Evolutionary conservation across 2,113 vertebrate species (phyloP), one percentile per base, ranked within the genome.

Genomic region (Synodontis membranacea): DNA sequence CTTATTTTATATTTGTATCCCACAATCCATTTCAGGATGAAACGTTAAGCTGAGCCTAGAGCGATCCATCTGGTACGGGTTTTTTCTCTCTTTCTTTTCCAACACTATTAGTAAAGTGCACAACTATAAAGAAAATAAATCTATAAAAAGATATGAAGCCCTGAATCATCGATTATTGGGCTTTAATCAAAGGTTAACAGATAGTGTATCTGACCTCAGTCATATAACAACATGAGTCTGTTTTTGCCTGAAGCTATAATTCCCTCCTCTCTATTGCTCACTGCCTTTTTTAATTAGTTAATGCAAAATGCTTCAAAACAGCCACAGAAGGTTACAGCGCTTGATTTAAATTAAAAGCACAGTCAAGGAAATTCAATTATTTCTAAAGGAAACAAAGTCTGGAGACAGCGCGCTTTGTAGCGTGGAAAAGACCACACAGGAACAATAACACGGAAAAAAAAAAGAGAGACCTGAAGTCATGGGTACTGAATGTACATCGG

Each of bases 341-440:
- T 79, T 80, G 37, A 70, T 83, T 83, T 70, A 64, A 87, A 87
- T 87, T 25, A 83, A 83, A 76, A 62, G 37, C 86, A 62, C 44
- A 31, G 80, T 44, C 58, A 42, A 54, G 86, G 54, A 83, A 83
- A 87, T 87, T 76, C 70, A 83, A 78, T 87, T 68, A 80, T 75
- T 75, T 46, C 72, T 75, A n/a, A 48, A 28, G 44, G 11, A 74
- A 46, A 42, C 70, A 74, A 44, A 12, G 39, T 5, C 9, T 44
- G 70, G 72, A 75, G 44, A 75, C 23, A 17, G 44, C 0, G 44
- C 12, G 44, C 28, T 48, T 6, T 48, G 72, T 44, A 74, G 10
- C 5, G 39, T 28, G 23, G 23, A 44, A 25, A 1, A 44, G 39
- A 44, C 5, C 19, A 44, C 21, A 72, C 68, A 39, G 21, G 37